Conservation (phyloP, 2,888 invertebrate species). For the Sarcophaga caerulescens region DNA sequence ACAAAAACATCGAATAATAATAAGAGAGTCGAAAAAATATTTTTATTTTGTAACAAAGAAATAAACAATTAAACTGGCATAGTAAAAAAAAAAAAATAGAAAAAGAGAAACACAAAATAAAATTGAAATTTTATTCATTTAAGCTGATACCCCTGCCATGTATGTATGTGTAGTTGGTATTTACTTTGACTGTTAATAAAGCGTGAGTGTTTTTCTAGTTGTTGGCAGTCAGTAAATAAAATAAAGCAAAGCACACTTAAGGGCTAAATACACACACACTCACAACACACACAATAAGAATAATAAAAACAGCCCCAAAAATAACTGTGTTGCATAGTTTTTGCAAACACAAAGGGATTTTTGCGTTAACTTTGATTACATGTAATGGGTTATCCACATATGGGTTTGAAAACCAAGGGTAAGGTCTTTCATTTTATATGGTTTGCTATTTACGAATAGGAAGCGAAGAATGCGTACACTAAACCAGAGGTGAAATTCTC, state of each 20-base stretch:
- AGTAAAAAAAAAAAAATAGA: not conserved
- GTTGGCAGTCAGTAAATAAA: conserved; percentile 4
- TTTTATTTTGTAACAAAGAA: not conserved
- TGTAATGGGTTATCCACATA: too few species aligned
- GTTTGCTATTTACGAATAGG: too few species aligned
- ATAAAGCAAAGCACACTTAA: conserved; percentile 54
- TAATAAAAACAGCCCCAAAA: not conserved
- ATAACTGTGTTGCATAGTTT: conserved; percentile 52
- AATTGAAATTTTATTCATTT: conserved; percentile 33
- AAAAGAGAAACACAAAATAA: not conserved
- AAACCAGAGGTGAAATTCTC: too few species aligned
- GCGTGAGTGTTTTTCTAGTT: conserved; percentile 31
- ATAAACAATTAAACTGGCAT: not conserved
- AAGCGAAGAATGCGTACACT: too few species aligned
- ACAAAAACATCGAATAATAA: not conserved
- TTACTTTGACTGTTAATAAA: conserved; percentile 52
- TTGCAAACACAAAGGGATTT: not conserved
- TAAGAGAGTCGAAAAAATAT: not conserved
- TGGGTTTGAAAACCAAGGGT: too few species aligned
- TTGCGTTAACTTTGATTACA: not conserved
- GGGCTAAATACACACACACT: conserved; percentile 14
- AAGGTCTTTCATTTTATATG: too few species aligned
- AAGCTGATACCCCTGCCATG: too few species aligned
- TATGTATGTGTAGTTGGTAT: conserved; percentile 7
- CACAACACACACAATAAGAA: too few species aligned